Conservation (phyloP, 2,113 vertebrate species). For the Oplegnathus fasciatus region DNA sequence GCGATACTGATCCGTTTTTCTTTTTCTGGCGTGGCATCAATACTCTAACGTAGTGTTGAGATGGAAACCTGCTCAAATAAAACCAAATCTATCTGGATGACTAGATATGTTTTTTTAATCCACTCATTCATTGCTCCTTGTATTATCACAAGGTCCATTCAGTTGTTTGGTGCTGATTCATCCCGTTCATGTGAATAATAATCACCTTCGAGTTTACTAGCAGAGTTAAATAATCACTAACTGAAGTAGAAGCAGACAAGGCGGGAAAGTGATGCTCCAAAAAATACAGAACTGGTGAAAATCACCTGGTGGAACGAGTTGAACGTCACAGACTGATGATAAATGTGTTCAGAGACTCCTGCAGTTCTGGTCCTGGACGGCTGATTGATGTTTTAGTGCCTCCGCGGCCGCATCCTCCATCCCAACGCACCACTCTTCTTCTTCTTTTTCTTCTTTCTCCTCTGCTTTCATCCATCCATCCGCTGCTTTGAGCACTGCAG, state of each 20-base stretch:
- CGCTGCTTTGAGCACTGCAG: constrained; percentile 36
- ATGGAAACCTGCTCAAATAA: neutral
- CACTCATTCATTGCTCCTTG: neutral
- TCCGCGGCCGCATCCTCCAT: constrained; percentile 1
- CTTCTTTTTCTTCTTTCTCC: neutral
- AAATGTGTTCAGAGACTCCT: neutral
- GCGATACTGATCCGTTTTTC: too few species aligned
- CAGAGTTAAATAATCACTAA: neutral
- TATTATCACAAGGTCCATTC: neutral
- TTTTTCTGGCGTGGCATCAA: too few species aligned
- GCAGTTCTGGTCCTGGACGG: neutral
- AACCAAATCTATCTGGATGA: neutral
- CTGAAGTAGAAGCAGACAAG: neutral
- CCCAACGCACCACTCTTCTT: neutral
- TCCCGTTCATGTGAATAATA: neutral
- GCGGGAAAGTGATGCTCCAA: neutral
- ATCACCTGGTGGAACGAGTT: neutral
- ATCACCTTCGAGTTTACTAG: neutral
- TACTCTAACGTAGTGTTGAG: too few species aligned
- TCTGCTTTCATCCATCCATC: constrained; percentile 17
- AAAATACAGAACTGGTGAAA: neutral
- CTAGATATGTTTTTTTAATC: neutral
- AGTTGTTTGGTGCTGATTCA: neutral
- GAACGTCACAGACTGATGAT: neutral
- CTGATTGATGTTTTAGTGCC: constrained; percentile 23